phyloP scores from a whole-genome alignment of 2,888 invertebrate genomes.

The Agrochola lota region DNA sequence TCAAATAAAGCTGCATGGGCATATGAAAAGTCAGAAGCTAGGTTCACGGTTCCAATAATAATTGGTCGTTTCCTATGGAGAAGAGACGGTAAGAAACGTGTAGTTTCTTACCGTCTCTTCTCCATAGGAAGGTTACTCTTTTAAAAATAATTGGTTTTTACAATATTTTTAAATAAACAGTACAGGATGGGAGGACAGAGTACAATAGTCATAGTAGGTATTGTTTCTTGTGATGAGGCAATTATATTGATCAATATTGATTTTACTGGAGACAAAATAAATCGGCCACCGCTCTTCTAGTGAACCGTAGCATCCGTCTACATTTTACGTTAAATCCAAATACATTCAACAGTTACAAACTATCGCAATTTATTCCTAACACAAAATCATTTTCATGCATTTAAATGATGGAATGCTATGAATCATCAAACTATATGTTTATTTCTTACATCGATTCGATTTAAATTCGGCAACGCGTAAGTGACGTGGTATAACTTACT shows the following conservation, averaged over 20 bases:
- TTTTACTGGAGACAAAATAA: background rate
- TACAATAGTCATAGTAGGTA: too few relatives aligned
- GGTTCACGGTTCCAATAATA: background rate
- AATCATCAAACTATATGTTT: slow-evolving; percentile 15
- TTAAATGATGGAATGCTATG: slow-evolving; percentile 20
- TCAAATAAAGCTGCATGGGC: background rate
- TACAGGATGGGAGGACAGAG: background rate
- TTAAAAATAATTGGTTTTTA: background rate
- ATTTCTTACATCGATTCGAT: background rate
- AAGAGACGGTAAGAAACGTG: background rate
- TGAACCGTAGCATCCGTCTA: too few relatives aligned
- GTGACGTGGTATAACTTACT: background rate
- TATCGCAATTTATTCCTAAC: slow-evolving; percentile 28
- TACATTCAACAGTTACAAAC: slow-evolving; percentile 6
- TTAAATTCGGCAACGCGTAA: background rate
- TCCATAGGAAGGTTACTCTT: too few relatives aligned
- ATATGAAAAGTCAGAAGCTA: background rate
- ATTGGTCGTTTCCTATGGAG: background rate
- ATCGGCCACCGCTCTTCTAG: background rate
- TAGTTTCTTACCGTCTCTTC: too few relatives aligned
- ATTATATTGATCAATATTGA: background rate
- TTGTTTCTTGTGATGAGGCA: background rate
- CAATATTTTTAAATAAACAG: background rate
- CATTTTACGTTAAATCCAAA: background rate
- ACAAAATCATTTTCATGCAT: slow-evolving; percentile 37